phyloP scores from a whole-genome alignment of 2,888 invertebrate genomes.

The Drosophila ezoana region DNA sequence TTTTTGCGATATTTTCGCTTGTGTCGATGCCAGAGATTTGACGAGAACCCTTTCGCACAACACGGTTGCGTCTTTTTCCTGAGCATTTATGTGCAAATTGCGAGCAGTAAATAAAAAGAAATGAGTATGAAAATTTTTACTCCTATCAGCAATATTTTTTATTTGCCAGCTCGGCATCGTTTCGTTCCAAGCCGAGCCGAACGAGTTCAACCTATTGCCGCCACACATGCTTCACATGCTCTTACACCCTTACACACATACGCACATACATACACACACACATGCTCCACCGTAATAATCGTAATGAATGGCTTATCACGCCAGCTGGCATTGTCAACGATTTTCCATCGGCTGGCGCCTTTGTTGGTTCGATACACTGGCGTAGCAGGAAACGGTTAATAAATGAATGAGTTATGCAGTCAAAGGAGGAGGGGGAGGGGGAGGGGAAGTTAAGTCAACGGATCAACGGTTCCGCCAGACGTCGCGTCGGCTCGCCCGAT shows the following conservation, averaged over 20 bases:
- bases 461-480: conserved; percentile 38
- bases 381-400: conserved; percentile 70
- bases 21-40: conserved; percentile 69
- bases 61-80: conserved; percentile 45
- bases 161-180: conserved; percentile 53
- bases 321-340: conserved; percentile 80
- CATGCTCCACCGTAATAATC: conserved; percentile 69
- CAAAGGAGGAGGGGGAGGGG: conserved; percentile 10
- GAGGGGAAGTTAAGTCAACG: conserved; percentile 19
- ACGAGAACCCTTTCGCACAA: conserved; percentile 62
- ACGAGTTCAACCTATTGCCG: conserved; percentile 40
- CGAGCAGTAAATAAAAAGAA: conserved; percentile 80
- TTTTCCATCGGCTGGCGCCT: conserved; percentile 67
- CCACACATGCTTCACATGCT: conserved; percentile 17
- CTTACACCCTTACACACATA: conserved; percentile 10
- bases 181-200: conserved; percentile 1
- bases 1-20: conserved; percentile 72
- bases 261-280: conserved; percentile 9
- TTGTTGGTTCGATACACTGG: conserved; percentile 73
- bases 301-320: conserved; percentile 81
- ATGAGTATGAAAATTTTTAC: conserved; percentile 81
- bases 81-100: conserved; percentile 77
- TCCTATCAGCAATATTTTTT: conserved; percentile 78
- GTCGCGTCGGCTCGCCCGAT: conserved; percentile 50
- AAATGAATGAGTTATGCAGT: conserved; percentile 76